These are phyloP conservation scores for Epinotia nisella DNA, from an alignment of 2,888 invertebrate genomes.

Conservation along the genomic window DNA sequence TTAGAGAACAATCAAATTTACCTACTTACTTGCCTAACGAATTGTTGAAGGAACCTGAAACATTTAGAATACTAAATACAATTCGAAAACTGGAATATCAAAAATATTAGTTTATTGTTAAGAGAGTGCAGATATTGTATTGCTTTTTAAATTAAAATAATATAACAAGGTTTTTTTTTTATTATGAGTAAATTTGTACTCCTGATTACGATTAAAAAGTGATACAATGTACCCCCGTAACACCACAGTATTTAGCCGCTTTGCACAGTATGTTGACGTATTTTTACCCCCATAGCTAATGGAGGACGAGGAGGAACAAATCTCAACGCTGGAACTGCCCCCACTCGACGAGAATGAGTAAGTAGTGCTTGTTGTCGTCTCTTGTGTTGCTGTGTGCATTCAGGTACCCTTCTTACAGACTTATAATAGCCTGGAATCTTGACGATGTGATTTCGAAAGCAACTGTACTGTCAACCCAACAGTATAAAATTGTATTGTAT, in stretches of 20 bases:
- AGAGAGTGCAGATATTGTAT: constrained; percentile 46
- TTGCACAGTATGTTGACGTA: constrained; percentile 81
- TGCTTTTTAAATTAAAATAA: not conserved
- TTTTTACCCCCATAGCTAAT: constrained; percentile 72
- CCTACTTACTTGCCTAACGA: constrained; percentile 10
- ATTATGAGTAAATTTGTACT: not conserved
- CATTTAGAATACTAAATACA: constrained; percentile 28
- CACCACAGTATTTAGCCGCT: constrained; percentile 70
- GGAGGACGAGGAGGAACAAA: constrained; percentile 73
- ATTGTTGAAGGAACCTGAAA: not conserved
- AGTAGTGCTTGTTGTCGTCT: constrained; percentile 56
- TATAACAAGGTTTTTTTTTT: not conserved
- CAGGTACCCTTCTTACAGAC: constrained; percentile 16
- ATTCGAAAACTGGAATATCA: constrained; percentile 29
- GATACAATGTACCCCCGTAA: constrained; percentile 50
- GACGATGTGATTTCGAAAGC: not conserved
- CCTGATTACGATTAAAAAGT: constrained; percentile 2
- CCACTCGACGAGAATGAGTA: constrained; percentile 74
- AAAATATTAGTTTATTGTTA: constrained; percentile 39
- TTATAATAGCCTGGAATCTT: constrained; percentile 1
- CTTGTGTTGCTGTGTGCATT: constrained; percentile 23
- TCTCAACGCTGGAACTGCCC: constrained; percentile 69
- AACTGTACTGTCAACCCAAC: not conserved
- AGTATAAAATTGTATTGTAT: no score
- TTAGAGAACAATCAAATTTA: constrained; percentile 13